phyloP scores from a whole-genome alignment of 2,797 vertebrate genomes.

The Uromys caudimaculatus region DNA sequence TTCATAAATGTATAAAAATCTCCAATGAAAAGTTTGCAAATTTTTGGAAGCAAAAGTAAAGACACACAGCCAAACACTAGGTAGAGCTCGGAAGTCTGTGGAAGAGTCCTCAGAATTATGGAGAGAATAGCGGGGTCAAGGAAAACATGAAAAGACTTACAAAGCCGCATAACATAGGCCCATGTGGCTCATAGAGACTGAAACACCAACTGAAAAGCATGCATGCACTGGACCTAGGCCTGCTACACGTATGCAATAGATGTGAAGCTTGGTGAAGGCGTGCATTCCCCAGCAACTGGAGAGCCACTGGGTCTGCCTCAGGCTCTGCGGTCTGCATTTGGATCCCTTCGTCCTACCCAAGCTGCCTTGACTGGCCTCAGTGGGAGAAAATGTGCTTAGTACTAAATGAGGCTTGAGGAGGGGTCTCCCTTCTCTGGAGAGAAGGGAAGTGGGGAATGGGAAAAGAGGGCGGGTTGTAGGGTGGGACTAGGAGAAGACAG shows the following conservation, averaged over 20 bases:
- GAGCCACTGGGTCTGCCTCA: not conserved
- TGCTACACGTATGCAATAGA: not conserved
- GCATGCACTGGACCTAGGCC: not conserved
- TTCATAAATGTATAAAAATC: not conserved
- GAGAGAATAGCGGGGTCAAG: not conserved
- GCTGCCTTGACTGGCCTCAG: not conserved
- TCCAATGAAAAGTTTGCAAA: not conserved
- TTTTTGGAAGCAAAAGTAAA: not conserved
- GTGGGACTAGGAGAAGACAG: too few relatives aligned
- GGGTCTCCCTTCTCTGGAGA: not conserved
- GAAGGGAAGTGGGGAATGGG: too few relatives aligned
- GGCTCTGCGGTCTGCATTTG: not conserved
- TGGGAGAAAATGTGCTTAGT: not conserved
- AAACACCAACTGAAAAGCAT: not conserved
- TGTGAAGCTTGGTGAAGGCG: too few relatives aligned
- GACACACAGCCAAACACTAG: not conserved
- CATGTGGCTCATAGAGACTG: not conserved
- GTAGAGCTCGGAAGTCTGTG: not conserved
- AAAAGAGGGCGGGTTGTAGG: too few relatives aligned
- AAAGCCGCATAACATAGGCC: not conserved
- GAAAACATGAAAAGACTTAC: not conserved
- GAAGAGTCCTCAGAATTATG: not conserved
- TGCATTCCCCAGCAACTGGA: not conserved
- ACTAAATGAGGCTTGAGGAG: not conserved
- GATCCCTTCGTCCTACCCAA: not conserved